Percentiles rank a stretch among this genome's conserved stretches.
Conservation (phyloP, 2,888 invertebrate genomes). For the Cantharis rustica region DNA sequence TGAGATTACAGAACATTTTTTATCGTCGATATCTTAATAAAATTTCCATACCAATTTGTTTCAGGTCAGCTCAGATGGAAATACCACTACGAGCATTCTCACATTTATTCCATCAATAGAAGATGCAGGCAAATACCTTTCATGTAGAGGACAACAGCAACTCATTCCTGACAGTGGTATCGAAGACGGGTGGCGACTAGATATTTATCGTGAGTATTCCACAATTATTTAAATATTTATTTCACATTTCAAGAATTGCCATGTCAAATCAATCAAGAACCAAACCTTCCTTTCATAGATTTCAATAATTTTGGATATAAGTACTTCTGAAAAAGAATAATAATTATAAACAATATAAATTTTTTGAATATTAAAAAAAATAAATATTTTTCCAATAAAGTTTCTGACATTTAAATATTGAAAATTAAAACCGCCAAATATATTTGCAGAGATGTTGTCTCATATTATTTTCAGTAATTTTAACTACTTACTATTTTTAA, state of each 20-base stretch:
- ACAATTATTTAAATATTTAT: too few species aligned
- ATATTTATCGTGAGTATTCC: conserved; percentile 68
- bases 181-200: conserved; percentile 80
- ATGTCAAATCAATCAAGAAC: conserved; percentile 32
- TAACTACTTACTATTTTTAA: too few species aligned
- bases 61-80: conserved; percentile 70
- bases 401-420: too few species aligned
- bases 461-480: too few species aligned
- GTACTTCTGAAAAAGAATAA: too few species aligned
- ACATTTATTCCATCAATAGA: conserved; percentile 79
- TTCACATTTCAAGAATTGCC: neutral
- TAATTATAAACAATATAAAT: too few species aligned
- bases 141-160: conserved; percentile 79
- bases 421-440: too few species aligned
- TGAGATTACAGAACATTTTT: neutral
- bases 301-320: too few species aligned
- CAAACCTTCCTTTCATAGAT: neutral
- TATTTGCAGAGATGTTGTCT: too few species aligned
- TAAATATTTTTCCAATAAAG: too few species aligned
- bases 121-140: conserved; percentile 77
- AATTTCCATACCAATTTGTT: conserved; percentile 6
- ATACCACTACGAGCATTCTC: conserved; percentile 77
- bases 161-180: conserved; percentile 74
- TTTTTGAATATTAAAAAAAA: too few species aligned
- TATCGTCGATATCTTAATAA: neutral